A percentile compares a stretch with the other conserved stretches of the same genome.
Conservation (phyloP, 2,888 invertebrate species). For the Drosophila mimetica region DNA sequence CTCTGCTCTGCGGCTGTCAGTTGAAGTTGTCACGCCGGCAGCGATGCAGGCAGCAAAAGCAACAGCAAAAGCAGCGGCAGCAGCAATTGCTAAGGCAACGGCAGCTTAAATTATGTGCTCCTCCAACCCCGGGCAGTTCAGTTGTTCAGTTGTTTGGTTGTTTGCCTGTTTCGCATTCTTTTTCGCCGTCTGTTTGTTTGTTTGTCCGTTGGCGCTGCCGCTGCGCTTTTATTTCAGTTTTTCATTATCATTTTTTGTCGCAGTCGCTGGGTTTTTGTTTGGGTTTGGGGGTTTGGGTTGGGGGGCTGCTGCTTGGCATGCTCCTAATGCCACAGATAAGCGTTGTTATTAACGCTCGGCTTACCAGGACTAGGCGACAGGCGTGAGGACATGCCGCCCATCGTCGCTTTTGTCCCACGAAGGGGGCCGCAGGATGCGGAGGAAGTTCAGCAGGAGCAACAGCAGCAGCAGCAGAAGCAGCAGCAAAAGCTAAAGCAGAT, state of each 20-base stretch:
- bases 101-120: constrained; percentile 74
- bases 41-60: constrained; percentile 43
- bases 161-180: constrained; percentile 39
- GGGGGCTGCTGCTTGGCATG: constrained; percentile 54
- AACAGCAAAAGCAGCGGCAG: constrained; percentile 1
- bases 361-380: constrained; percentile 66
- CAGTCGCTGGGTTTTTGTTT: constrained; percentile 15
- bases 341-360: constrained; percentile 81
- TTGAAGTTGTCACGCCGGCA: constrained; percentile 76
- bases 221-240: constrained; percentile 79
- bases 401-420: constrained; percentile 56
- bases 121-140: constrained; percentile 23
- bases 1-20: constrained; percentile 75
- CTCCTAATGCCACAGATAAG: constrained; percentile 80
- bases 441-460: constrained; percentile 4
- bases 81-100: constrained; percentile 43
- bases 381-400: constrained; percentile 52
- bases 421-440: neutral
- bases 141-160: constrained; percentile 23
- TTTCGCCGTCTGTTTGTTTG: constrained; percentile 34
- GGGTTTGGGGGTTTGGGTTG: constrained; percentile 1
- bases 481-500: constrained; percentile 34
- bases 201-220: constrained; percentile 65
- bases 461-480: constrained; percentile 33
- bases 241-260: constrained; percentile 72